Evolutionary conservation across 2,797 vertebrate genomes (phyloP).

Genomic region (Premnoplex brunnescens): DNA sequence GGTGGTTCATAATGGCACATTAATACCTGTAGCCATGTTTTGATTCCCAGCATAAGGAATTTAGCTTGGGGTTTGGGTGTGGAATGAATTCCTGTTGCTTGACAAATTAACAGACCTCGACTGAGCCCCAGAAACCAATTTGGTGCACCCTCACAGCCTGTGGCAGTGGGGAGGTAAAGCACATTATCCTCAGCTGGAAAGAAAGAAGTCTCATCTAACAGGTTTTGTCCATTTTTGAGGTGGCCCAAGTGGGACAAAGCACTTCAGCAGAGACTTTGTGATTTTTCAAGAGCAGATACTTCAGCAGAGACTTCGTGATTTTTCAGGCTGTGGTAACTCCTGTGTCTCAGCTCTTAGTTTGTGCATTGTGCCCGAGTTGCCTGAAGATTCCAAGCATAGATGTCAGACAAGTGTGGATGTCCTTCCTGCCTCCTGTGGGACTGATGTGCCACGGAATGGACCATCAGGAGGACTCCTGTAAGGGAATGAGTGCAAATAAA

Average conservation of each 20-base stretch:
- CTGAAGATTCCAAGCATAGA: neutral
- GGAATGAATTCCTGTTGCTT: neutral
- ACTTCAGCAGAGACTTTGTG: neutral
- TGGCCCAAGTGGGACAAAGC: neutral
- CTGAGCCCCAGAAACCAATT: neutral
- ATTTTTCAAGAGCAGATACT: neutral
- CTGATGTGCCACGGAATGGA: accelerated
- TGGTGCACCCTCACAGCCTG: neutral
- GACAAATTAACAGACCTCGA: neutral
- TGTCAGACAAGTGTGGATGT: neutral
- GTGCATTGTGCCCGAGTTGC: neutral
- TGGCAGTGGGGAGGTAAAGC: neutral
- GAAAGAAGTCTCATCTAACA: neutral
- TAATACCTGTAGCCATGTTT: neutral
- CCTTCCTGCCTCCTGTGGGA: neutral
- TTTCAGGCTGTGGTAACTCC: neutral
- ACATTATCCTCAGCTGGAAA: neutral
- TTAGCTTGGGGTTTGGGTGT: neutral
- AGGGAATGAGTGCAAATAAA: neutral
- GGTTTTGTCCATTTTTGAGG: neutral
- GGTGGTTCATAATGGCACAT: neutral
- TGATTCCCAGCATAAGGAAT: neutral
- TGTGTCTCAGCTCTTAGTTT: neutral
- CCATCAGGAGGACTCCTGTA: neutral
- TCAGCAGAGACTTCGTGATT: neutral